These are phyloP conservation scores for Drosophila persimilis DNA, from an alignment of 1,140 invertebrate species.

Conservation along the genomic window DNA sequence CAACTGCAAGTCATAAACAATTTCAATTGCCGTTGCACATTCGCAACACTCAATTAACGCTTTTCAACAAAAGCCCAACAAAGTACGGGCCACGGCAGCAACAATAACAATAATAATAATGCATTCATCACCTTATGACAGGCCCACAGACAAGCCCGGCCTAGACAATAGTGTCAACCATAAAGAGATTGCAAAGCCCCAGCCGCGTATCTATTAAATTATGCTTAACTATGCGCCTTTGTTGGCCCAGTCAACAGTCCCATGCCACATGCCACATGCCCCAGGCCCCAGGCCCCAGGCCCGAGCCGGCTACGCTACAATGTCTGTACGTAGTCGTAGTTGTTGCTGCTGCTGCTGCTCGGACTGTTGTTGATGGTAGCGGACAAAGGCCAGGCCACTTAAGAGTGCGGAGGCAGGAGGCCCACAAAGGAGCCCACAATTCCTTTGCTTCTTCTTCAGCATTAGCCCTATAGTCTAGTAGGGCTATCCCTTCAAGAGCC, in stretches of 20 bases:
- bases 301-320: neutral
- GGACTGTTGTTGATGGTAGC: conserved; percentile 26
- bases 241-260: conserved; percentile 44
- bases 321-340: conserved; percentile 15
- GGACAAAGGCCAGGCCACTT: conserved; percentile 67
- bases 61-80: conserved; percentile 70
- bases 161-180: conserved; percentile 80
- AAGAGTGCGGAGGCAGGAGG: conserved; percentile 26
- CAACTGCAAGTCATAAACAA: conserved; percentile 81
- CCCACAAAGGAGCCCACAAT: conserved; percentile 31
- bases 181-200: conserved; percentile 65
- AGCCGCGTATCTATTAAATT: conserved; percentile 78
- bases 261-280: neutral
- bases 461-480: neutral
- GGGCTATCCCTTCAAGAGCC: neutral
- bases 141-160: conserved; percentile 72
- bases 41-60: conserved; percentile 81
- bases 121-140: conserved; percentile 79
- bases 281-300: too few species aligned
- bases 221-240: conserved; percentile 79
- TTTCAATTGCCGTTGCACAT: conserved; percentile 80
- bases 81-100: conserved; percentile 33
- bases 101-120: conserved; percentile 77
- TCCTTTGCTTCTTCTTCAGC: conserved; percentile 4
- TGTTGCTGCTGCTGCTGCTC: conserved; percentile 18